Conservation (phyloP, 2,888 invertebrate genomes). For the Isotomurus palustris region DNA sequence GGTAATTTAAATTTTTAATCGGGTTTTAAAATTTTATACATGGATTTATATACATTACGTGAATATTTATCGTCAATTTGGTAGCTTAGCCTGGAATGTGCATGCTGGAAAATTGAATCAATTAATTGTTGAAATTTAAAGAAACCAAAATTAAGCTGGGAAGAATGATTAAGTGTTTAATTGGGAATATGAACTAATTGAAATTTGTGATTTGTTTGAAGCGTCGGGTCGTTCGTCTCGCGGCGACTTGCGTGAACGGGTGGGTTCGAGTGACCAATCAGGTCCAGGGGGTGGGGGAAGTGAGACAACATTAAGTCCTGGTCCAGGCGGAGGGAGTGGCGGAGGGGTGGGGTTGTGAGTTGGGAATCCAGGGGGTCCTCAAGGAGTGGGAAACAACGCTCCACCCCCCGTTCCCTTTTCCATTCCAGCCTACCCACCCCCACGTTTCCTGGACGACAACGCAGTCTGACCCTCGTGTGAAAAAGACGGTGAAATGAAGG, state of each 20-base stretch:
- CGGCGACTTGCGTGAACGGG: slow-evolving; percentile 53
- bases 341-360: slow-evolving; percentile 49
- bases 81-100: too few relatives aligned
- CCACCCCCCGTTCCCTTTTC: slow-evolving; percentile 55
- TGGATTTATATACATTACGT: too few relatives aligned
- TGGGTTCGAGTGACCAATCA: slow-evolving; percentile 44
- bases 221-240: slow-evolving; percentile 82
- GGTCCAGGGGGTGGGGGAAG: slow-evolving; percentile 24
- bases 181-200: too few relatives aligned
- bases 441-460: slow-evolving; percentile 67
- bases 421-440: slow-evolving; percentile 76
- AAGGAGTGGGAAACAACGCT: slow-evolving; percentile 49
- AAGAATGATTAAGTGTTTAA: too few relatives aligned
- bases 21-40: too few relatives aligned
- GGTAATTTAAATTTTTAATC: too few relatives aligned
- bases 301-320: slow-evolving; percentile 30
- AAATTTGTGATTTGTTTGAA: too few relatives aligned
- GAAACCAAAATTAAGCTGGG: too few relatives aligned
- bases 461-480: slow-evolving; percentile 70
- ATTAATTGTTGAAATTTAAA: too few relatives aligned
- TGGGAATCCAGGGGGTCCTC: slow-evolving; percentile 27
- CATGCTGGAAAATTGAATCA: too few relatives aligned
- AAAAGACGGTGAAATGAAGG: too few relatives aligned
- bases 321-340: slow-evolving; percentile 46
- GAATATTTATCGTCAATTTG: too few relatives aligned